These are phyloP conservation scores for Ceratina japonica DNA, from an alignment of 1,140 invertebrate species.

Conservation along the genomic window DNA sequence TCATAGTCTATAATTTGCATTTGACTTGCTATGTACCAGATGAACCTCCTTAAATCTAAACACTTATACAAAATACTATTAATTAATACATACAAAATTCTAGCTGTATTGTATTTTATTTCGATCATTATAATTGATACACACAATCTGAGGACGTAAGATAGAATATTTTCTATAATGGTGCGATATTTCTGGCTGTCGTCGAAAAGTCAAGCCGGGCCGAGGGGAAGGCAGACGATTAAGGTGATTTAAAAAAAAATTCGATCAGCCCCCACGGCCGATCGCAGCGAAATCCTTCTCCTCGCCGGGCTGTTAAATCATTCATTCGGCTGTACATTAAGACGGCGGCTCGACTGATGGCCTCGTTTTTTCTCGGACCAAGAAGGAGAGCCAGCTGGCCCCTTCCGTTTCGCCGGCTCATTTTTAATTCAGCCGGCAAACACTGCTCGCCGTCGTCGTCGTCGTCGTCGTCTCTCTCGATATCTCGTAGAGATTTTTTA, in stretches of 20 bases:
- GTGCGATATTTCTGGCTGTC: background rate
- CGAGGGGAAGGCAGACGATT: background rate
- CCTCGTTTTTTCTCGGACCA: conserved; percentile 70
- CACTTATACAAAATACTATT: too few relatives aligned
- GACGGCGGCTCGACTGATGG: conserved; percentile 70
- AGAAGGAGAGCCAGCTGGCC: conserved; percentile 53
- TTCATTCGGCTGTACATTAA: conserved; percentile 72
- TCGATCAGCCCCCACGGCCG: background rate
- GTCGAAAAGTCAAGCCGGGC: background rate
- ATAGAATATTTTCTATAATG: too few relatives aligned
- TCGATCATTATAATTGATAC: too few relatives aligned
- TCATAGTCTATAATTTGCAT: too few relatives aligned
- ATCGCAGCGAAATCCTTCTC: background rate
- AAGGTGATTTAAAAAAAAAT: conserved; percentile 32
- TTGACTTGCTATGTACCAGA: too few relatives aligned
- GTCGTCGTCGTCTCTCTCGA: conserved; percentile 37
- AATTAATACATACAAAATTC: too few relatives aligned
- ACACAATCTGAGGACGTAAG: conserved; percentile 37
- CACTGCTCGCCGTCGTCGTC: background rate
- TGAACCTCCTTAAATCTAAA: too few relatives aligned
- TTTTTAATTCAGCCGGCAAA: conserved; percentile 79
- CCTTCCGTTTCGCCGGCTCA: conserved; percentile 70
- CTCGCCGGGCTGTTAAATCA: conserved; percentile 64
- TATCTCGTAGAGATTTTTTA: conserved; percentile 72
- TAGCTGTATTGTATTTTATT: background rate